Percentiles rank a stretch among this genome's conserved stretches.
phyloP scores from a whole-genome alignment of 2,888 invertebrate species.

The Cantharis nigra region DNA sequence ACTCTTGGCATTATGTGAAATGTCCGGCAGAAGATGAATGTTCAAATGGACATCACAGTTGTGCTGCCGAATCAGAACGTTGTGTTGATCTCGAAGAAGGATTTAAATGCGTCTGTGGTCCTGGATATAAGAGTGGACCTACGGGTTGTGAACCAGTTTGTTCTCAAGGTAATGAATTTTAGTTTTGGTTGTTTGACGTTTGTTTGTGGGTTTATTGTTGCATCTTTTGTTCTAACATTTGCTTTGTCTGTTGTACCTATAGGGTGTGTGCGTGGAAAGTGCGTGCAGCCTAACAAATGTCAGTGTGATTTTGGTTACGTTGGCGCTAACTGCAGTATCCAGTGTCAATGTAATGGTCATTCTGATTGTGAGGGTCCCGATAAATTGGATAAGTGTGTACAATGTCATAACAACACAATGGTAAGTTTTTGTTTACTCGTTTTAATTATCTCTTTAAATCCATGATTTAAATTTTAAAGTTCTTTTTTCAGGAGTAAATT shows the following conservation, averaged over 20 bases:
- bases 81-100: conserved; percentile 82
- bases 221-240: conserved; percentile 17
- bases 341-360: conserved; percentile 94
- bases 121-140: conserved; percentile 66
- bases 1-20: conserved; percentile 85
- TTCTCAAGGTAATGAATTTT: conserved; percentile 60
- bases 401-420: conserved; percentile 92
- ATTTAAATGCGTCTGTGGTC: conserved; percentile 86
- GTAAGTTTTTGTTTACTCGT: conserved; percentile 52
- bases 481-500: too few species aligned
- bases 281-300: conserved; percentile 82
- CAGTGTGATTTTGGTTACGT: conserved; percentile 94
- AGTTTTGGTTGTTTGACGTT: neutral
- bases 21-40: conserved; percentile 96
- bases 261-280: conserved; percentile 83
- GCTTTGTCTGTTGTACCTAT: conserved; percentile 25
- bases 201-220: neutral
- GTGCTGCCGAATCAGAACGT: conserved; percentile 83
- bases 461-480: too few species aligned
- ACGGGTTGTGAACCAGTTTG: conserved; percentile 78
- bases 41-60: conserved; percentile 86
- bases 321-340: conserved; percentile 90
- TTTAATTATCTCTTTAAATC: too few species aligned
- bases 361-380: conserved; percentile 89
- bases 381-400: conserved; percentile 76